phyloP scores from a whole-genome alignment of 2,113 vertebrate genomes.

The Carlito syrichta region DNA sequence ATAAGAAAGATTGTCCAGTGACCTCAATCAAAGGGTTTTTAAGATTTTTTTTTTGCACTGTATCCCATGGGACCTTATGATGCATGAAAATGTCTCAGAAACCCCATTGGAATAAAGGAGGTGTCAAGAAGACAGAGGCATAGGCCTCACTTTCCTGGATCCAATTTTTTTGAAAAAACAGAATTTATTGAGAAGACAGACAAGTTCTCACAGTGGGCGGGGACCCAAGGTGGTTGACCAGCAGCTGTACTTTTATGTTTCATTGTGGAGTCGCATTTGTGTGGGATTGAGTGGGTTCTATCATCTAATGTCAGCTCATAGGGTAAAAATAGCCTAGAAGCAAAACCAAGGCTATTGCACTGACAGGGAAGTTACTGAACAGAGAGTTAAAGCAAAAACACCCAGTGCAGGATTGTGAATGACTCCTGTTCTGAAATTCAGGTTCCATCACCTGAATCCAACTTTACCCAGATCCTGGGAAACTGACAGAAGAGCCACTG shows the following conservation, averaged over 20 bases:
- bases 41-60: too few relatives aligned
- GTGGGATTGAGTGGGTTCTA: background rate
- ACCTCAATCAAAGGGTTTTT: background rate
- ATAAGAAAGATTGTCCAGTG: background rate
- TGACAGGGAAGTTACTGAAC: background rate
- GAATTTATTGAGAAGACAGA: too few relatives aligned
- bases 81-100: too few relatives aligned
- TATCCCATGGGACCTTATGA: background rate
- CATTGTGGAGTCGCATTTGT: rapidly evolving
- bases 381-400: background rate
- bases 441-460: too few relatives aligned
- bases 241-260: rapidly evolving
- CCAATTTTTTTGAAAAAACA: too few relatives aligned
- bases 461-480: background rate
- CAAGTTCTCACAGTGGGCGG: too few relatives aligned
- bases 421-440: background rate
- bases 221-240: too few relatives aligned
- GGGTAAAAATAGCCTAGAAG: background rate
- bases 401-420: background rate
- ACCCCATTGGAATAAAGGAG: too few relatives aligned
- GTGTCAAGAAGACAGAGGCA: rapidly evolving
- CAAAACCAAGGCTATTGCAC: background rate
- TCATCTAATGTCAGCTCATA: background rate
- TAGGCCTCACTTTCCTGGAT: too few relatives aligned
- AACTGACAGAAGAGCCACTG: background rate